Percentiles rank a stretch among this genome's conserved stretches.
phyloP scores from a whole-genome alignment of 2,888 invertebrate species.

The Lucinisca nassula region DNA sequence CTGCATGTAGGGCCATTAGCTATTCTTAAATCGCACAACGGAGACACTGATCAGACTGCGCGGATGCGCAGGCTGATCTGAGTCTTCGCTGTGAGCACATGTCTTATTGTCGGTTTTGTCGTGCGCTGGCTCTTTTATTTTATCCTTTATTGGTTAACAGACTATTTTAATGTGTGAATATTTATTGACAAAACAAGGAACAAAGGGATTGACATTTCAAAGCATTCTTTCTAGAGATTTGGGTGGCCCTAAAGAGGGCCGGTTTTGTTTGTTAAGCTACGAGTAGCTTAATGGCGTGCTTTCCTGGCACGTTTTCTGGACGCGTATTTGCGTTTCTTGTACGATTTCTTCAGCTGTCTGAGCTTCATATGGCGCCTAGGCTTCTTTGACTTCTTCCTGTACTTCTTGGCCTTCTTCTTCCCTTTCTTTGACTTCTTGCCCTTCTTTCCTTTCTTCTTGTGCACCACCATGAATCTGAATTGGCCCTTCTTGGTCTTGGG shows the following conservation, averaged over 20 bases:
- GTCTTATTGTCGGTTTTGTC: no score
- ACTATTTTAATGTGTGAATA: no score
- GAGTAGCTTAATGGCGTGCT: slow-evolving; percentile 29
- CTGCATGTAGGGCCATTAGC: no score
- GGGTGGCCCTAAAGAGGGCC: slow-evolving; percentile 72
- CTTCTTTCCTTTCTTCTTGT: not conserved
- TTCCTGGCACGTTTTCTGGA: not conserved
- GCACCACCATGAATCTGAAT: not conserved
- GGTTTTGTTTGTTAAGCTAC: slow-evolving; percentile 43
- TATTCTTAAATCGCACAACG: no score
- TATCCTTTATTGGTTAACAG: no score
- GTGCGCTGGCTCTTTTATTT: no score
- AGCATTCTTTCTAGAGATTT: slow-evolving; percentile 8
- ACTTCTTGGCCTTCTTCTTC: slow-evolving; percentile 30
- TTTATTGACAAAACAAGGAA: no score
- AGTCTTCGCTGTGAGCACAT: no score
- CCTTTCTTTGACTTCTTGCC: slow-evolving; percentile 8
- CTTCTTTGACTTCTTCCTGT: slow-evolving; percentile 15
- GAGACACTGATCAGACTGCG: no score
- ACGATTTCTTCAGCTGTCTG: not conserved
- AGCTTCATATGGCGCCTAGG: slow-evolving; percentile 24
- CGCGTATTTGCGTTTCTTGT: not conserved
- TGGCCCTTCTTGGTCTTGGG: not conserved
- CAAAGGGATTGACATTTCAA: no score
- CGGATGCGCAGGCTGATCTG: no score